Base-by-base conservation (phyloP, 2,797 vertebrate genomes). In the Australoheros facetus region DNA sequence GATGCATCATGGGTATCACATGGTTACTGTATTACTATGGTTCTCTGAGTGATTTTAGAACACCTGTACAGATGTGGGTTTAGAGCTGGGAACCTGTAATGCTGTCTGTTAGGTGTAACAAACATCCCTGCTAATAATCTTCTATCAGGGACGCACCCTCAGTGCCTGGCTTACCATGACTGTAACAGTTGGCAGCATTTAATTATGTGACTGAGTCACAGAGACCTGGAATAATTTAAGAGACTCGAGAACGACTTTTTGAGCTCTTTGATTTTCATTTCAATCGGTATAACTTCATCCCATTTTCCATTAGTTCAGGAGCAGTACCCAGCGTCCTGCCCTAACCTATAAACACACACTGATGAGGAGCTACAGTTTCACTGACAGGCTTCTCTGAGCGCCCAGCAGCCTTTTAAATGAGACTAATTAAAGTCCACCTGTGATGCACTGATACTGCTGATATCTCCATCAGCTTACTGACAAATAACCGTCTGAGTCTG, bases 331-430 rank as follows among this genome's bases (percentile, higher is more conserved):
- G 32, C 11, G 39, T 48, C 62, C 16, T 48, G 1, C 62, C 16
- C 16, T 66, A 64, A 17, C 0, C 60, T 1, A 45, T 45, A 17
- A 64, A 45, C 13, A 64, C 5, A 64, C 14, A 64, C 0, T 0
- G 26, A 64, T 64, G 3, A 17, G 3, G 37, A 64, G 45, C 17
- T 7, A 64, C 0, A 28, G 8, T 45, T 26, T 64, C 16, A 17
- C 21, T 8, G 26, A 64, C 26, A 4, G 26, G 39, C 23, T 17
- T 28, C 1, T 5, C 0, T 45, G 1, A 45, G 7, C 14, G 11
- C 0, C 8, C 60, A 17, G 45, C 16, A 45, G 42, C 26, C 42
- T 28, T 28, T 45, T 17, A 45, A 45, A 64, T 45, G 2, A 26
- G 11, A 45, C 8, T 55, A 64, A 64, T 64, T 17, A 45, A 64